Evolutionary conservation across 2,797 vertebrate genomes (phyloP).

Genomic region (Schizopygopsis pylzovi): DNA sequence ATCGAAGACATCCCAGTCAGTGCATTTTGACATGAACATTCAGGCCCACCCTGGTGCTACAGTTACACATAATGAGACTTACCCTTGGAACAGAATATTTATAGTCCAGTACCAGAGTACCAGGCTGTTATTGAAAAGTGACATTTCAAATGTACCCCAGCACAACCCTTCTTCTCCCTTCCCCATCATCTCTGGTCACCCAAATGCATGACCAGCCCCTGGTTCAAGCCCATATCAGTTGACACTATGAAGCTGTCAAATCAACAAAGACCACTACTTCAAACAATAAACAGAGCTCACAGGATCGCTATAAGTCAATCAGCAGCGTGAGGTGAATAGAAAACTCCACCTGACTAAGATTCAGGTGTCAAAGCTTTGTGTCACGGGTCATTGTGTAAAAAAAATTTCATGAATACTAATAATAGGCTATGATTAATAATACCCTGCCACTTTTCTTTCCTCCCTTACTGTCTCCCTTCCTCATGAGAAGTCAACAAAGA

Average conservation of each 20-base stretch:
- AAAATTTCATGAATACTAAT: conserved; percentile 26
- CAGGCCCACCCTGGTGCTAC: not conserved
- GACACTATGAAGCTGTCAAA: conserved; percentile 59
- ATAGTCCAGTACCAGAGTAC: conserved; percentile 34
- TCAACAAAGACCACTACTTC: conserved; percentile 48
- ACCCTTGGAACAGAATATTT: conserved; percentile 48
- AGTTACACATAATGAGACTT: conserved; percentile 39
- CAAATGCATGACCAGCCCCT: conserved; percentile 57
- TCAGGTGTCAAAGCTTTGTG: conserved; percentile 43
- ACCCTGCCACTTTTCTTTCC: conserved; percentile 29
- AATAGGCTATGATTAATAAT: conserved; percentile 41
- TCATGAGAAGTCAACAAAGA: conserved; percentile 5
- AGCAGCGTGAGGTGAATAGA: not conserved
- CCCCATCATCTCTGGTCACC: conserved; percentile 58
- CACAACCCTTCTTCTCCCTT: not conserved
- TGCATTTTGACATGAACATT: not conserved
- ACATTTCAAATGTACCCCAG: conserved; percentile 47
- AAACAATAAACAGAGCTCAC: conserved; percentile 62
- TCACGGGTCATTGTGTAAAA: conserved; percentile 45
- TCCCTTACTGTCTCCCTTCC: not conserved
- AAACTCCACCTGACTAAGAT: conserved; percentile 11
- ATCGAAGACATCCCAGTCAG: not conserved
- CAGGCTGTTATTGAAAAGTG: conserved; percentile 49
- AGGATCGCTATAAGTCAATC: conserved; percentile 39
- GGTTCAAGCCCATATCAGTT: conserved; percentile 65